Evolutionary conservation across 2,888 invertebrate species (phyloP).

Genomic region (Capitulum mitella): DNA sequence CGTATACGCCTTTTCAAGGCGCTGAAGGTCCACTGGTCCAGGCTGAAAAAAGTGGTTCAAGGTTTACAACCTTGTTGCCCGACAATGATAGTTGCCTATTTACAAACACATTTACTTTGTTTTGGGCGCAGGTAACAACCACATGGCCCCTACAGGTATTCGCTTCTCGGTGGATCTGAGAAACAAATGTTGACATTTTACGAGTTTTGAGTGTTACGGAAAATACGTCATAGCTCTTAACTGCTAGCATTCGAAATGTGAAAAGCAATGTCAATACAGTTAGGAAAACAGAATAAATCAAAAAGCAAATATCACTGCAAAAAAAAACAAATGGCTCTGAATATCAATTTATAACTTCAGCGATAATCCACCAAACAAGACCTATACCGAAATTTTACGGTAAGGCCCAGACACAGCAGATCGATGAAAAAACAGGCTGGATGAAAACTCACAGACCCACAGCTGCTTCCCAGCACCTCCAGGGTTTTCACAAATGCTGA

Average conservation of each 20-base stretch:
- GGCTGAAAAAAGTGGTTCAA: not conserved
- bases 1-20: not conserved
- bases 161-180: no score
- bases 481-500: not conserved
- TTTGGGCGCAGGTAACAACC: no score
- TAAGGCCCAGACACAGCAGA: not conserved
- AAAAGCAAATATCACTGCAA: not conserved
- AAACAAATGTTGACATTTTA: no score
- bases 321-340: not conserved
- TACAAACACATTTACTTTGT: no score
- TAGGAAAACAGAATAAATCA: not conserved
- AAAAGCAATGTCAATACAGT: not conserved
- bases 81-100: no score
- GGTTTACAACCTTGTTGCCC: no score
- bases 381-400: no score
- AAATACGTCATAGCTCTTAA: no score
- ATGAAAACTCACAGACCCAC: not conserved
- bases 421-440: not conserved
- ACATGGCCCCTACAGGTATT: no score
- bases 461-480: not conserved
- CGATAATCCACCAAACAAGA: not conserved
- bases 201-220: no score
- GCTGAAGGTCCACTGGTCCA: not conserved
- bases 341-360: not conserved
- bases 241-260: not conserved